Percentiles rank a stretch among this genome's conserved stretches.
These are phyloP conservation scores for Paramisgurnus dabryanus DNA, from an alignment of 2,113 vertebrate species.

Conservation along the genomic window DNA sequence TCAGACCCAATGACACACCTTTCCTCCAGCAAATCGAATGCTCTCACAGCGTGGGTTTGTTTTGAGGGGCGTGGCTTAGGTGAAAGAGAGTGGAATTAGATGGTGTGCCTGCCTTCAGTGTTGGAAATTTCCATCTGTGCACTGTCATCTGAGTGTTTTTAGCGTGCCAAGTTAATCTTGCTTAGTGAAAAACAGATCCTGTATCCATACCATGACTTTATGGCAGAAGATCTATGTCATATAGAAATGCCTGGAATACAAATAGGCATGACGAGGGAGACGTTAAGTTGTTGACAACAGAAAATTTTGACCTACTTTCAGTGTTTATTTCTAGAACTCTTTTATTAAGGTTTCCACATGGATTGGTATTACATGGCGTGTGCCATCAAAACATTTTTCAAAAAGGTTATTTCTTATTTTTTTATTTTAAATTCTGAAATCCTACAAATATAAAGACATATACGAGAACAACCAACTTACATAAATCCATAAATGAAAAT, in stretches of 20 bases:
- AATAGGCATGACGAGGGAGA: background rate
- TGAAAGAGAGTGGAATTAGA: background rate
- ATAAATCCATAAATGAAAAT: no score
- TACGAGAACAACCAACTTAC: no score
- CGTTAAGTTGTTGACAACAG: background rate
- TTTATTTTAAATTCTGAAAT: no score
- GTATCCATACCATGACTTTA: constrained; percentile 2
- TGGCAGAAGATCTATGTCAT: constrained; percentile 3
- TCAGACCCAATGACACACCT: constrained; percentile 66
- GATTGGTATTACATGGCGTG: background rate
- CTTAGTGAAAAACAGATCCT: constrained; percentile 21
- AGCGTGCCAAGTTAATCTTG: constrained; percentile 1
- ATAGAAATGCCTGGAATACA: constrained; percentile 5
- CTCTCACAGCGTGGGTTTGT: constrained; percentile 54
- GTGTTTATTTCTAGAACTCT: background rate
- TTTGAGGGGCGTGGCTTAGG: constrained; percentile 53
- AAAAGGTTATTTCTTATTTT: no score
- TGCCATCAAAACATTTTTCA: background rate
- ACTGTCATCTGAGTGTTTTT: background rate
- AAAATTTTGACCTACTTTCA: constrained; percentile 5
- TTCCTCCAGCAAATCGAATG: constrained; percentile 65
- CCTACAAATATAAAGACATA: no score
- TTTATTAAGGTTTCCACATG: no score
- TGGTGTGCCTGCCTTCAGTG: background rate
- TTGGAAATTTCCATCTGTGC: constrained; percentile 53